Evolutionary conservation across 2,797 vertebrate species (phyloP), one percentile per base, ranked within the genome.

Genomic region (Etheostoma perlongum): DNA sequence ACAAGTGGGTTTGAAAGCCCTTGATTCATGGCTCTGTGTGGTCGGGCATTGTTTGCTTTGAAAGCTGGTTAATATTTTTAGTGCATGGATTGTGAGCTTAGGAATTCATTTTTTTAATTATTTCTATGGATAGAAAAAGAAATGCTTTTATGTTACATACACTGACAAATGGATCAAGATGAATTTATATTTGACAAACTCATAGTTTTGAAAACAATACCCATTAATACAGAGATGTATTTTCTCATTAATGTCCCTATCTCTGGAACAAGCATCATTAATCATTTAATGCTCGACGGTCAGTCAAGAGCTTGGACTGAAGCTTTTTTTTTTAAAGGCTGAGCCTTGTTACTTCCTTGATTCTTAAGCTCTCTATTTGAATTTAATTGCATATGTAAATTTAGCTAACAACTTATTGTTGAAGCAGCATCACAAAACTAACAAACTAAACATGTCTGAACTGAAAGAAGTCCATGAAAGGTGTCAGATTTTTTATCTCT

Each of bases 21-120:
- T 93, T 78, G 89, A 92, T 85, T 88, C 52, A 1, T 48, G 59
- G 74, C 73, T 83, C n/a, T 51, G 60, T 79, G 84, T 74, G 88
- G 77, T 82, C 13, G 23, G 47, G 30, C 52, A 78, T 83, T 89
- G 79, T 90, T 85, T 72, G 58, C 47, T 80, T 62, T 80, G 30
- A 88, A 82, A 78, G 51, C n/a, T 4, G 57, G 52, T 30, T 11
- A 10, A 19, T 25, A 83, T 82, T 76, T 75, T 79, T n/a, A 16
- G 15, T 44, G 49, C 11, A 19, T 75, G 14, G 2, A 47, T 8
- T 13, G 19, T 42, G 30, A 44, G 27, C 36, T 77, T 27, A n/a
- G 76, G 47, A 23, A 73, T 75, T 47, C 0, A 60, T 33, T 72
- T 11, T 72, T 74, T 18, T 57, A 40, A 40, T 12, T 40, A n/a